These are phyloP conservation scores for Leptopilina boulardi DNA, from an alignment of 1,140 invertebrate species.

Conservation along the genomic window DNA sequence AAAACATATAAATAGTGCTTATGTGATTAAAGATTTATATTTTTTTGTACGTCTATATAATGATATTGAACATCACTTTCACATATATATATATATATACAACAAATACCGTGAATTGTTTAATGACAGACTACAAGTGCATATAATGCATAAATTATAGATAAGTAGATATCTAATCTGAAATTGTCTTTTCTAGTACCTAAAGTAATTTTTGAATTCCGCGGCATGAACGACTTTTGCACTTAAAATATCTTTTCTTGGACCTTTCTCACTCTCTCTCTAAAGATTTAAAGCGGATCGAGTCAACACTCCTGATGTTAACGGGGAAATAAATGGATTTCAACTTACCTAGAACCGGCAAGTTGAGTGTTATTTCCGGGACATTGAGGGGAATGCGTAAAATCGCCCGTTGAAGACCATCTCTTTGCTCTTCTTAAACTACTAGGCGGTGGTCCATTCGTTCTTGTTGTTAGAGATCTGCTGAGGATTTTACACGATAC, in stretches of 20 bases:
- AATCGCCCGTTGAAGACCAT: constrained; percentile 90
- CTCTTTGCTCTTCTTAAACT: constrained; percentile 81
- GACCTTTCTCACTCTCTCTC: neutral
- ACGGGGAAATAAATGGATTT: neutral
- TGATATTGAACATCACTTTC: too few relatives aligned
- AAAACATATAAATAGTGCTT: too few relatives aligned
- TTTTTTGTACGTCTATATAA: too few relatives aligned
- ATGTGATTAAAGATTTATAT: too few relatives aligned
- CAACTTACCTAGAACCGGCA: constrained; percentile 77
- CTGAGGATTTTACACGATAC: constrained; percentile 26
- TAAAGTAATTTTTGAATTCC: neutral
- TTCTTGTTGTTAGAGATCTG: constrained; percentile 69
- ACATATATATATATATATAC: too few relatives aligned
- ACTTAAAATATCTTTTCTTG: neutral
- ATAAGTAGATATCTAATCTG: constrained; percentile 13
- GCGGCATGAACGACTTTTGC: neutral
- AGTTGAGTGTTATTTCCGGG: constrained; percentile 71
- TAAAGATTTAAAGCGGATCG: neutral
- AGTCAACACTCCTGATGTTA: neutral
- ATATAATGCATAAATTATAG: neutral
- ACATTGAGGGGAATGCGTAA: constrained; percentile 76
- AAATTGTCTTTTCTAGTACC: neutral
- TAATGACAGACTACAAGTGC: constrained; percentile 16
- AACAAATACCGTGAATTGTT: neutral
- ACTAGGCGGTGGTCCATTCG: constrained; percentile 71